Base-by-base conservation (phyloP, 2,113 vertebrate species). In the Vulpes lagopus region DNA sequence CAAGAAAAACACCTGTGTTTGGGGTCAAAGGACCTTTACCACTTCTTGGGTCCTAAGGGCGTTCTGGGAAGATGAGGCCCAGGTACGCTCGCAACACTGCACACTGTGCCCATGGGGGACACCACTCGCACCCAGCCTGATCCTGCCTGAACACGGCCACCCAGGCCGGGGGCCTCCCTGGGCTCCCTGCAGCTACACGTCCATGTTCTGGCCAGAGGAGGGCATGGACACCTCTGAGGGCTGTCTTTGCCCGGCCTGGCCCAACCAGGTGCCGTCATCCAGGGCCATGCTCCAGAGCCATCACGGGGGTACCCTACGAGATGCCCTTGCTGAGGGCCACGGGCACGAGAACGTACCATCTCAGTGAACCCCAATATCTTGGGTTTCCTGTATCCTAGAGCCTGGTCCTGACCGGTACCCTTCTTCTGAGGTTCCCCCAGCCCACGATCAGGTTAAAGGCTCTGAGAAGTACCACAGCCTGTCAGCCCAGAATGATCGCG, bases 241-340 rank as follows among this genome's bases (percentile, higher is more conserved):
- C 6, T 60, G 60, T 30, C 53, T 67, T 89, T 89, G n/a, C 55
- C 62, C 19, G 25, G 16, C 10, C 30, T 6, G 9, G 51, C 27
- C 5, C 6, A 15, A 67, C 62, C 62, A 64, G 38, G 15, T 55
- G 51, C 10, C 1, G 3, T 23, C 5, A 27, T 23, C 17, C 32
- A 32, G 84, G 38, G 59, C 69, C 87, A 67, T 1, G 17, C 14
- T 30, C 49, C 71, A 87, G 10, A 74, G 49, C 69, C 49, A 11
- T 23, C 4, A 25, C 3, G 1, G 27, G 19, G 35, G 60, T 0
- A 0, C 55, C 6, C 11, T 2, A 38, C 3, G 5, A 53, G 62
- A 78, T 25, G 2, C 71, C 57, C 30, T 43, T 20, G 11, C 67
- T 7, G 15, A 71, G 25, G 59, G 20, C 15, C 35, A 27, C 0